Base-by-base conservation (phyloP, 2,888 invertebrate species). In the Ditula angustiorana region DNA sequence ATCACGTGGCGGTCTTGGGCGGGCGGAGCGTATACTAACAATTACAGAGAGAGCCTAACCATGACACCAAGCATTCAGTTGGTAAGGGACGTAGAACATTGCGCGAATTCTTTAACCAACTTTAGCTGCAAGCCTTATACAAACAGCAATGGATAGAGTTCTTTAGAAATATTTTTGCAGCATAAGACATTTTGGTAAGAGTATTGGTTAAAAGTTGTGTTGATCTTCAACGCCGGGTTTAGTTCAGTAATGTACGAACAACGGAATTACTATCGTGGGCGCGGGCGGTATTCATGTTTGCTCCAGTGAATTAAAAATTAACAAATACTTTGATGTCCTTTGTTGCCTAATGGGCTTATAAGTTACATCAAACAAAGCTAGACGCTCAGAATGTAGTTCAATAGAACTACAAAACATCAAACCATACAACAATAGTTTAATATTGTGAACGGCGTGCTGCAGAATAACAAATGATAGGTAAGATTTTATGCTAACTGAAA, bases 1-100 rank as follows among this genome's bases (percentile, higher is more conserved):
- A 74, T 74, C 71, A 71, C 84, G 84, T 83, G 78, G 76, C 73
- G 75, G 70, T 81, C 68, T 73, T 52, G 61, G 73, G 77, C 74
- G 77, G 77, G 76, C 77, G 78, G 70, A 67, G 64, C 71, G 70
- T 68, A 62, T 41, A 85, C 83, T 84, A 79, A 73, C 73, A 62
- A 55, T 41, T 46, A 59, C 47, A n/a, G 37, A 52, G 67, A 56
- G 33, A 58, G 41, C 37, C 50, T 44, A 33, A 28, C 35, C 26
- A 33, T 13, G 16, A 23, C 33, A 30, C 4, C 26, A 21, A 16
- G 21, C 21, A 11, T 8, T 5, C 46, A 11, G 23, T 0, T 10
- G 10, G 13, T 44, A 11, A 19, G n/a, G 24, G 11, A n/a, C 11
- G n/a, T 63, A n/a, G n/a, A n/a, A 35, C 47, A 53, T 24, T 37